Evolutionary conservation across 2,113 vertebrate species (phyloP).

Genomic region (Centropus bengalensis): DNA sequence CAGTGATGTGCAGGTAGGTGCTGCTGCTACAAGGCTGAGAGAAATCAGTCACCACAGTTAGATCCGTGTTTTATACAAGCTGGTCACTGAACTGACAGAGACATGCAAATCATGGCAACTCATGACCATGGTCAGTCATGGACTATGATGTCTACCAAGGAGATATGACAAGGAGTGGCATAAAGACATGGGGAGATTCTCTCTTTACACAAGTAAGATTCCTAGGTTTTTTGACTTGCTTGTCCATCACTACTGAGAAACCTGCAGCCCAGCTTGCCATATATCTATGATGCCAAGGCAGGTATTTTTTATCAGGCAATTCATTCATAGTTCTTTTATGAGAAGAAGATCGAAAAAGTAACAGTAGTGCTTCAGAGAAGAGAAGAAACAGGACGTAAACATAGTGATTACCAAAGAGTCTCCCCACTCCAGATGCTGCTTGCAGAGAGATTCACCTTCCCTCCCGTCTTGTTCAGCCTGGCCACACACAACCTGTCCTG

Average conservation of each 20-base stretch:
- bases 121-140: not conserved
- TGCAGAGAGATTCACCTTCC: not conserved
- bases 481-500: not conserved
- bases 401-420: not conserved
- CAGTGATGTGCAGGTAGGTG: not conserved
- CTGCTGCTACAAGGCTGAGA: not conserved
- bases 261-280: not conserved
- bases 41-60: not conserved
- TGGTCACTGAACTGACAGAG: not conserved
- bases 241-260: not conserved
- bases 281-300: accelerated
- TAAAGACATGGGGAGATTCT: not conserved
- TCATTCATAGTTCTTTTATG: not conserved
- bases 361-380: not conserved
- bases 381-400: not conserved
- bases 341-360: not conserved
- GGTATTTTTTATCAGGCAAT: not conserved
- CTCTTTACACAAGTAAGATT: not conserved
- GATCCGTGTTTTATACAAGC: not conserved
- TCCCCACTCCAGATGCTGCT: accelerated
- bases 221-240: not conserved
- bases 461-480: not conserved
- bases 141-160: not conserved
- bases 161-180: accelerated
- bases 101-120: not conserved